Evolutionary conservation across 2,888 invertebrate genomes (phyloP).

Genomic region (Euzetes globulus): DNA sequence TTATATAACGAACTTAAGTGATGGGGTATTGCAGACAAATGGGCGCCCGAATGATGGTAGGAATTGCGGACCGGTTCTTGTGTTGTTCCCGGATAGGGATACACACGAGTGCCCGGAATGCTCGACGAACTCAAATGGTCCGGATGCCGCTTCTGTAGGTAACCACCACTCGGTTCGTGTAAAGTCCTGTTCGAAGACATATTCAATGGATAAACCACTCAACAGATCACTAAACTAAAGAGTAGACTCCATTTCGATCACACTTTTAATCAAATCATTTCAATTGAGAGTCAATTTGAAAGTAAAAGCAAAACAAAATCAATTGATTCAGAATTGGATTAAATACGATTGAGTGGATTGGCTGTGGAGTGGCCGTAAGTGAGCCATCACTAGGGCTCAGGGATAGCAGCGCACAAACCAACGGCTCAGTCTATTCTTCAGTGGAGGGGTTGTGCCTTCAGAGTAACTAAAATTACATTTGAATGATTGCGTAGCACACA

Average conservation of each 20-base stretch:
- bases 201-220: no score
- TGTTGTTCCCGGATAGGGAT: slow-evolving; percentile 24
- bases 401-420: no score
- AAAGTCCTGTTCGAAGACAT: neutral
- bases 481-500: no score
- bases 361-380: no score
- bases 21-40: neutral
- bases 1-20: slow-evolving; percentile 1
- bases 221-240: neutral
- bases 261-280: neutral
- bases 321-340: no score
- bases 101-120: slow-evolving; percentile 25
- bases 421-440: no score
- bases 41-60: neutral
- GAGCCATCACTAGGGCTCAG: no score
- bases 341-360: no score
- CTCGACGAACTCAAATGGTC: neutral
- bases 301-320: no score
- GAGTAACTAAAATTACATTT: no score
- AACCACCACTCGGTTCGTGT: slow-evolving; percentile 4
- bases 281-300: no score
- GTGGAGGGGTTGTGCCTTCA: no score
- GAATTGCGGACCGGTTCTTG: slow-evolving; percentile 24
- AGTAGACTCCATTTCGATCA: neutral
- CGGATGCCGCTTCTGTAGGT: slow-evolving; percentile 17